These are phyloP conservation scores for Colossoma macropomum DNA, from an alignment of 2,113 vertebrate species.

Conservation along the genomic window DNA sequence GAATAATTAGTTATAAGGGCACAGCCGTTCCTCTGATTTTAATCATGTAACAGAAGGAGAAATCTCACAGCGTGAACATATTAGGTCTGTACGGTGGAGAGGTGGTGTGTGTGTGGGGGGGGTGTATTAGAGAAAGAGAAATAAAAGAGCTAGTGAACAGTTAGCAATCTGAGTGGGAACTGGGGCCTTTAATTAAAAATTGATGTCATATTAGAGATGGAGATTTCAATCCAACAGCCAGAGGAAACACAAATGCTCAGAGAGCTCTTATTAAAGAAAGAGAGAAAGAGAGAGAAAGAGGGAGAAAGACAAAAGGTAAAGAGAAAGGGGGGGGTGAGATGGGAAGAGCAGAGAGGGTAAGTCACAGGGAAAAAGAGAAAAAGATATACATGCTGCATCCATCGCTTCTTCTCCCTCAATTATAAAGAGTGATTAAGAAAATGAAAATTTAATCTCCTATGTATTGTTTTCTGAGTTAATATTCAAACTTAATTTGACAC, in stretches of 20 bases:
- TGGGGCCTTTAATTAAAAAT: constrained; percentile 79
- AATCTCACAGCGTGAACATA: constrained; percentile 71
- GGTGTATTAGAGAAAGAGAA: constrained; percentile 45
- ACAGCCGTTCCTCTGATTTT: constrained; percentile 72
- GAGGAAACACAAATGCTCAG: constrained; percentile 61
- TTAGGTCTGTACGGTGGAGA: constrained; percentile 58
- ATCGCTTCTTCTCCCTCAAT: constrained; percentile 38
- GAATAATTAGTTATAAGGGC: constrained; percentile 79
- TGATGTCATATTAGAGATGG: constrained; percentile 78
- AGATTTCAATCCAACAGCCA: constrained; percentile 72
- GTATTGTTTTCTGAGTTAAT: constrained; percentile 52
- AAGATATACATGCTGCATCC: constrained; percentile 16
- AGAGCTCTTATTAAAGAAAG: constrained; percentile 66
- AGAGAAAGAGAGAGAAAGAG: constrained; percentile 1
- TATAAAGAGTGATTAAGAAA: constrained; percentile 48
- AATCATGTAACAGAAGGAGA: constrained; percentile 73
- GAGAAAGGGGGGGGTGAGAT: not conserved
- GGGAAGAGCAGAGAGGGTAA: constrained; percentile 1
- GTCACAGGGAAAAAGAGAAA: constrained; percentile 5
- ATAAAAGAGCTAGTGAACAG: constrained; percentile 63
- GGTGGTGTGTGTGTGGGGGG: not conserved
- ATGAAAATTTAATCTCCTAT: constrained; percentile 57
- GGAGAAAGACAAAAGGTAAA: not conserved
- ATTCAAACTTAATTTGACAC: constrained; percentile 51
- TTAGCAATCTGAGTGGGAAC: constrained; percentile 70